Base-by-base conservation (phyloP, 2,797 vertebrate genomes). In the Mallotus villosus region DNA sequence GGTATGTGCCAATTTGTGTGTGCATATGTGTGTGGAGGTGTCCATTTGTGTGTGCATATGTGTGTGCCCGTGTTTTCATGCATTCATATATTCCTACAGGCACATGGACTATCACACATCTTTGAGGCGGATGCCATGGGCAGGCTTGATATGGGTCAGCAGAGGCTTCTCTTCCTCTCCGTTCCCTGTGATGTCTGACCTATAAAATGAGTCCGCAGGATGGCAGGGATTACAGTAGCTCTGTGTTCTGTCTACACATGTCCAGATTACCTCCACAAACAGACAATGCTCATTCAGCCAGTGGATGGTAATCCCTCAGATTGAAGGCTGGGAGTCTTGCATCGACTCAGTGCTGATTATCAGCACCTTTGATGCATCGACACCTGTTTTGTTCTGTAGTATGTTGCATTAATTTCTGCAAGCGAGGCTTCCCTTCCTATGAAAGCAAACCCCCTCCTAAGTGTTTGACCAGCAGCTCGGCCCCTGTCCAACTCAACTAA, bases 101-200 rank as follows among this genome's bases (percentile, higher is more conserved):
- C 22, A 61, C 22, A 61, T 14, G 22, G 21, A 25, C 58, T 2
- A 4, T 8, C 24, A 60, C 58, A 9, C 58, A 25, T 22, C 7
- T n/a, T 14, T 34, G 51, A 68, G 53, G 9, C 9, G 14, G 21
- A 29, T 19, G 51, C 46, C 70, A 55, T 34, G 27, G 66, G 70
- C 70, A 25, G 34, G 32, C 22, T 37, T 34, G 60, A 78, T 68
- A 59, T 74, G 64, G 68, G 76, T 69, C 73, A 75, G 66, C 29
- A 51, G 24, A 24, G 29, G 55, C 67, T 74, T 58, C 63, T 67
- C 46, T 34, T 65, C 65, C 67, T 78, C 73, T 53, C 41, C 14
- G 11, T 46, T 57, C 27, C 19, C 29, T 63, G 49, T 72, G 66
- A 75, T 68, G 60, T 72, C 46, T 78, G 73, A 69, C 68, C 76